Percentiles rank a stretch among this genome's conserved stretches.
Evolutionary conservation across 2,797 vertebrate species (phyloP).

Genomic region (Coluber constrictor): DNA sequence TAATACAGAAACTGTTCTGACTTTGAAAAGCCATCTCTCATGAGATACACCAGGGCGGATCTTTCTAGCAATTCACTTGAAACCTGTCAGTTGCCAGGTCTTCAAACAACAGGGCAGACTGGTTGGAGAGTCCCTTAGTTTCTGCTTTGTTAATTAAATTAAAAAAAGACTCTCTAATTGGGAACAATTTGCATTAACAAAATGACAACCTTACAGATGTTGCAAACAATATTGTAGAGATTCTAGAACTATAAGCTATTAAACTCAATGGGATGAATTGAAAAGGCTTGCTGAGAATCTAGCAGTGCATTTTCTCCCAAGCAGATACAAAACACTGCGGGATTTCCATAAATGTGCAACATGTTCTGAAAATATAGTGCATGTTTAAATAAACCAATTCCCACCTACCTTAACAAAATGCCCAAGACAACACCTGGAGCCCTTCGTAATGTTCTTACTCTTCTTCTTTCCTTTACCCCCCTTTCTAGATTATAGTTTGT

Average conservation of each 20-base stretch:
- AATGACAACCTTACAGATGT: neutral
- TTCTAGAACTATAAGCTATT: neutral
- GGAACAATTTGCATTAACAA: neutral
- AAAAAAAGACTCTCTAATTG: neutral
- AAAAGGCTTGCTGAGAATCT: neutral
- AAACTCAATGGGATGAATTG: neutral
- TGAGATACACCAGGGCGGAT: neutral
- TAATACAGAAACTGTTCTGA: neutral
- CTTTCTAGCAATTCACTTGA: neutral
- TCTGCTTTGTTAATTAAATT: neutral
- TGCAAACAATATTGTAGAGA: neutral
- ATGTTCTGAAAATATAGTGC: neutral
- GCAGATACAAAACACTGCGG: neutral
- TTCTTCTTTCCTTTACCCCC: neutral
- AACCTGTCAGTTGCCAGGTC: neutral
- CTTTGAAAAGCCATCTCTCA: neutral
- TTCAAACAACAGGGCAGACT: neutral
- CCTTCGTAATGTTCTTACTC: neutral
- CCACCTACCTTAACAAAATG: neutral
- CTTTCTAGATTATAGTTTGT: neutral
- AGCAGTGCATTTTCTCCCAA: neutral
- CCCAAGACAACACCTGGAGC: neutral
- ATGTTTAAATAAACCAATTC: neutral
- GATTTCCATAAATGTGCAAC: neutral
- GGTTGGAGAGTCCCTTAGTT: neutral